Conservation (phyloP, 2,797 vertebrate genomes). For the Premnoplex brunnescens region DNA sequence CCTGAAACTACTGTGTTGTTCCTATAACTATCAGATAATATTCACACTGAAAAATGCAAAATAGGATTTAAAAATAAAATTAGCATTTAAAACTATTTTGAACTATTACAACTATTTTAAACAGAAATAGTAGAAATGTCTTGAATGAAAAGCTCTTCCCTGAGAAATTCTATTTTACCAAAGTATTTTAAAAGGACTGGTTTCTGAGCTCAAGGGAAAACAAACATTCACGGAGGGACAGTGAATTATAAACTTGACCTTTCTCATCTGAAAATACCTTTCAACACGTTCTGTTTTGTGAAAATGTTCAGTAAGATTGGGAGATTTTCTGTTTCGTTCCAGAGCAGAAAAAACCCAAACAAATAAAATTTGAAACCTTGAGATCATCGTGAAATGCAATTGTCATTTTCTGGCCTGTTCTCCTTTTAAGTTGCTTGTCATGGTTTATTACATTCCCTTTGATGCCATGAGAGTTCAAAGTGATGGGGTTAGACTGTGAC, state of each 20-base stretch:
- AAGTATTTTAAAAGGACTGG: not conserved
- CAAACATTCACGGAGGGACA: not conserved
- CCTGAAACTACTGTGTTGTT: not conserved
- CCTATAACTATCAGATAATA: not conserved
- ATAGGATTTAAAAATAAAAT: not conserved
- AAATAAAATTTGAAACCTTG: slow-evolving; percentile 58
- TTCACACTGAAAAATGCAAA: not conserved
- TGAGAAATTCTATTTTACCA: not conserved
- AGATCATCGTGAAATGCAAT: slow-evolving; percentile 36
- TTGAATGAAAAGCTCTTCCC: not conserved
- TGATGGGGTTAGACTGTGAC: slow-evolving; percentile 44
- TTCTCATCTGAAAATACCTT: slow-evolving; percentile 46
- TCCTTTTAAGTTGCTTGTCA: slow-evolving; percentile 52
- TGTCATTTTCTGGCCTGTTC: slow-evolving; percentile 52
- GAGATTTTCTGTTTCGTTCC: slow-evolving; percentile 15
- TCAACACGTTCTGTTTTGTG: not conserved
- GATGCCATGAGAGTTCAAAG: slow-evolving; percentile 59
- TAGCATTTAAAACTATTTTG: not conserved
- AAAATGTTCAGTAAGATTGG: not conserved
- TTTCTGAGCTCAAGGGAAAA: slow-evolving; percentile 5
- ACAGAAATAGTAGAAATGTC: not conserved
- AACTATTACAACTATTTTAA: not conserved
- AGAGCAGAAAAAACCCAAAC: slow-evolving; percentile 40
- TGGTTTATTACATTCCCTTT: slow-evolving; percentile 58
- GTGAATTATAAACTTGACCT: slow-evolving; percentile 33